Base-by-base conservation (phyloP, 2,888 invertebrate species). In the Polymixis flavicincta region DNA sequence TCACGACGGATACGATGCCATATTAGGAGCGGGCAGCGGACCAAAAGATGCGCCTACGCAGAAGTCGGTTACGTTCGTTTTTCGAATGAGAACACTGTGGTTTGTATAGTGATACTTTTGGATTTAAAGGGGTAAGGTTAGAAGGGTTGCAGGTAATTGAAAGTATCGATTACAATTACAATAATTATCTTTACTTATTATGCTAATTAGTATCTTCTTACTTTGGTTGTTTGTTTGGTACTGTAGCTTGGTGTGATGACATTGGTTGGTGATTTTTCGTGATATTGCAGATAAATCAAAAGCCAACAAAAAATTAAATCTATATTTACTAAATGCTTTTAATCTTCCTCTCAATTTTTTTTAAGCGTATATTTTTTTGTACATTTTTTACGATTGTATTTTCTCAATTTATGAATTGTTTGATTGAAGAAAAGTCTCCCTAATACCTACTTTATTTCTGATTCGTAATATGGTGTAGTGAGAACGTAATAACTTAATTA, bases 31-130 rank as follows among this genome's bases (percentile, higher is more conserved):
- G 86, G 76, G 68, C 84, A 67, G 76, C 67, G 84, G 80, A 74
- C 86, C 78, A 84, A 83, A 79, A 74, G 83, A 83, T 86, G 85
- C 90, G 88, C 93, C 93, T 85, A 93, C 93, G 89, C 89, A 80
- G 19, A 63, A 45, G 54, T 57, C 71, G 54, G 86, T 87, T 89
- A 89, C 87, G 83, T 86, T 80, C 78, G 83, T 88, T 88, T 90
- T 83, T 81, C 83, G 75, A 82, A 76, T 78, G 25, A 78, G 71
- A 66, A 68, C 70, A 59, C 74, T 70, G 52, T 52, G 42, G 45
- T 68, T 77, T 65, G 66, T 77, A 55, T 50, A n/a, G 50, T 63
- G 71, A 48, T 63, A 69, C 65, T 59, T 50, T 65, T 28, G 28
- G 11, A 22, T 42, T 59, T 28, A 2, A 55, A 59, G 50, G 63